Conservation (phyloP, 2,797 vertebrate species). For the Poecile montanus region DNA sequence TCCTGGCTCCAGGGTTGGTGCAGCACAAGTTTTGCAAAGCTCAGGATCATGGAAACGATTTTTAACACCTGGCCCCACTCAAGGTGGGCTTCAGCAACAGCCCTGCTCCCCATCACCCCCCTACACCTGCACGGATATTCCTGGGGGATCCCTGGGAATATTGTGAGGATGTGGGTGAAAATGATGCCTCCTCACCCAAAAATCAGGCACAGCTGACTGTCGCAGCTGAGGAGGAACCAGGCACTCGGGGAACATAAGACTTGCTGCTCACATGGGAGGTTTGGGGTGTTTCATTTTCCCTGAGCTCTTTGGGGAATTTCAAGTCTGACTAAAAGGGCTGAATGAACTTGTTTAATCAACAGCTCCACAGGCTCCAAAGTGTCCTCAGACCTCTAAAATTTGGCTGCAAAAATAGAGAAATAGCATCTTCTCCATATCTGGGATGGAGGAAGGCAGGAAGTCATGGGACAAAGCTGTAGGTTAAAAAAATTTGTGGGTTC, state of each 20-base stretch:
- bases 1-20: rapidly evolving
- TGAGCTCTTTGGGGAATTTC: background rate
- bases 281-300: background rate
- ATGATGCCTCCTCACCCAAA: background rate
- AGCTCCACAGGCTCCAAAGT: background rate
- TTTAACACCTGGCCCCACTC: background rate
- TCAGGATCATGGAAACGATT: background rate
- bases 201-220: background rate
- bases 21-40: background rate
- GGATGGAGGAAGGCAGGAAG: background rate
- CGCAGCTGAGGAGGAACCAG: background rate
- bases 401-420: background rate
- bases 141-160: background rate
- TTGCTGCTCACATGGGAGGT: background rate
- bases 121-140: rapidly evolving
- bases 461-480: background rate
- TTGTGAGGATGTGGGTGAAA: rapidly evolving
- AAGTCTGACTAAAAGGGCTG: background rate
- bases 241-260: rapidly evolving
- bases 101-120: background rate
- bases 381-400: background rate
- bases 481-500: background rate
- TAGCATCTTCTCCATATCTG: background rate
- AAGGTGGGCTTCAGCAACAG: background rate
- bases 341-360: background rate